These are phyloP conservation scores for Actinostola sp. DNA, from an alignment of 92 coral and sea anemone species.

Conservation along the genomic window DNA sequence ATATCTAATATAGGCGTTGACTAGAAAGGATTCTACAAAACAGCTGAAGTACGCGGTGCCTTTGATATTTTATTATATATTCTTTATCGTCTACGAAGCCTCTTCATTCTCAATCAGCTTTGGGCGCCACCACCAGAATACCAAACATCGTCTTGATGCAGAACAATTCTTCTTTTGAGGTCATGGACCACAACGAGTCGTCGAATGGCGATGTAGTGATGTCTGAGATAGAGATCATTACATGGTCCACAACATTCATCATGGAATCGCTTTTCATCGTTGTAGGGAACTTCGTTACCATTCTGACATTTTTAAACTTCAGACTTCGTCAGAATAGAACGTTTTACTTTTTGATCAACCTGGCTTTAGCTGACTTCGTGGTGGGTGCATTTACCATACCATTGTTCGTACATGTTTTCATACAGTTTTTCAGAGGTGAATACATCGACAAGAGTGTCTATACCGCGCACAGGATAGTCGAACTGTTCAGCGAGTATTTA, in stretches of 20 bases:
- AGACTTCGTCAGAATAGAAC: slow-evolving; percentile 51
- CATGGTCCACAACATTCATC: slow-evolving; percentile 54
- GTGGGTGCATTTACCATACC: slow-evolving; percentile 62
- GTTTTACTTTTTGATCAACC: slow-evolving; percentile 50
- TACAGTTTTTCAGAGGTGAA: slow-evolving; percentile 31
- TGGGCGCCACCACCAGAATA: too few species aligned
- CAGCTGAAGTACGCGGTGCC: too few species aligned
- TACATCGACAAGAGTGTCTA: slow-evolving; percentile 11
- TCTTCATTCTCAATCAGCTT: too few species aligned
- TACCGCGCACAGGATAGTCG: slow-evolving; percentile 34
- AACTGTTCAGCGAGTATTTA: slow-evolving; percentile 50
- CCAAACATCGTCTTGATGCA: too few species aligned
- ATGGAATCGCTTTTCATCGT: slow-evolving; percentile 43
- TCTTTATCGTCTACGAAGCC: too few species aligned
- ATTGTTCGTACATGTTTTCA: slow-evolving; percentile 41
- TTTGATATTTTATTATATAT: too few species aligned
- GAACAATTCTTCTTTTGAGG: neutral
- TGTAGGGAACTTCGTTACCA: slow-evolving; percentile 34
- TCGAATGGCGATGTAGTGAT: neutral
- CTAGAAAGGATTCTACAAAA: too few species aligned
- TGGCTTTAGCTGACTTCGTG: slow-evolving; percentile 56
- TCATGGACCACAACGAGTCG: neutral
- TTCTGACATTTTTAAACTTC: slow-evolving; percentile 43
- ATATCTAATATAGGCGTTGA: too few species aligned
- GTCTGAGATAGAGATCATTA: slow-evolving; percentile 7